These are phyloP conservation scores for Phoxinus phoxinus DNA, from an alignment of 2,113 vertebrate genomes.

Conservation along the genomic window DNA sequence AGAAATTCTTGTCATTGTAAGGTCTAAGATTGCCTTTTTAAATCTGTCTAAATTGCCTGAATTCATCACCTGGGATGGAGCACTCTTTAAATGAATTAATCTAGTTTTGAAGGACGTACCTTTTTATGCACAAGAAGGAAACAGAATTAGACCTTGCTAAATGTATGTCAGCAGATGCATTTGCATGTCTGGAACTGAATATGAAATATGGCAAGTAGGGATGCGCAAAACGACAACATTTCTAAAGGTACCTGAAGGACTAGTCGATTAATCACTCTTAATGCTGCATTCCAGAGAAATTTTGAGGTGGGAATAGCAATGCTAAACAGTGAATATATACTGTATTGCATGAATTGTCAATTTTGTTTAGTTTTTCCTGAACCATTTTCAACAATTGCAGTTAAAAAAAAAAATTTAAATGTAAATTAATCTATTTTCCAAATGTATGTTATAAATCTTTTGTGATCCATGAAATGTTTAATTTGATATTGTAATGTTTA, in stretches of 20 bases:
- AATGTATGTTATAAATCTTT: neutral
- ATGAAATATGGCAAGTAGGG: neutral
- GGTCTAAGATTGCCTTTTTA: slow-evolving; percentile 17
- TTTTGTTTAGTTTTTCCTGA: neutral
- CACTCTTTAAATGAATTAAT: neutral
- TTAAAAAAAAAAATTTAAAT: too few species aligned
- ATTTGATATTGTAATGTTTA: too few species aligned
- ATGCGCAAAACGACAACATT: neutral
- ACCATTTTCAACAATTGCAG: neutral
- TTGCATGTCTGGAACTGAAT: slow-evolving; percentile 22
- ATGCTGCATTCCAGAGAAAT: neutral
- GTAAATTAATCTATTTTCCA: neutral
- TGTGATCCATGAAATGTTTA: too few species aligned
- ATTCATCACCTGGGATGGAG: slow-evolving; percentile 19
- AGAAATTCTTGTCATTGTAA: slow-evolving; percentile 16
- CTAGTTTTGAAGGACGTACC: neutral
- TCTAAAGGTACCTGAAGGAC: neutral
- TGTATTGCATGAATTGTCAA: neutral
- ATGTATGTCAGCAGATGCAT: slow-evolving; percentile 13
- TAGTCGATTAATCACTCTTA: neutral
- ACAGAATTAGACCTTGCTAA: slow-evolving; percentile 7
- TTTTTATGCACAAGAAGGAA: slow-evolving; percentile 3
- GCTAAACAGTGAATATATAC: neutral
- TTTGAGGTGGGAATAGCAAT: neutral
- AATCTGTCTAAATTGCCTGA: slow-evolving; percentile 34